Evolutionary conservation across 1,140 invertebrate species (phyloP).

Genomic region (Wasmannia auropunctata): DNA sequence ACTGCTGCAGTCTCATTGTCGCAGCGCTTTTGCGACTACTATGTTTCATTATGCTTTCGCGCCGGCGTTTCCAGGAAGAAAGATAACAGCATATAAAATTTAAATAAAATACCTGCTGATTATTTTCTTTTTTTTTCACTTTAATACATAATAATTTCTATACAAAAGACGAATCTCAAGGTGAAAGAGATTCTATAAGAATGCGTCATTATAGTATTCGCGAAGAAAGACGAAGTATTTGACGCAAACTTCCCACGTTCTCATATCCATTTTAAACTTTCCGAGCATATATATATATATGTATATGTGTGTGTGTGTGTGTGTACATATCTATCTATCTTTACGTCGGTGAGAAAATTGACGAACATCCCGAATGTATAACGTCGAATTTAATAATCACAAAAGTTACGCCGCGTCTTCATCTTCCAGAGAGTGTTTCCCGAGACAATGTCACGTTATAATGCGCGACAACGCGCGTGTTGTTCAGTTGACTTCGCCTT

Average conservation of each 20-base stretch:
- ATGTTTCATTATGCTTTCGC: not conserved
- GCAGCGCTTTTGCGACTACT: not conserved
- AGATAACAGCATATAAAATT: not conserved
- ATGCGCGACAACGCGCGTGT: not conserved
- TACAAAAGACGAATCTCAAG: not conserved
- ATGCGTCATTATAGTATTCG: not conserved
- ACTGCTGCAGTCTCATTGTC: not conserved
- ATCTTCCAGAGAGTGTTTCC: not conserved
- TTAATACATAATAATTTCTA: not conserved
- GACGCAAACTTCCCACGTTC: not conserved
- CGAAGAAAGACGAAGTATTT: not conserved
- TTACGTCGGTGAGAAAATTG: not conserved
- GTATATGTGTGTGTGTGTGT: too few species aligned
- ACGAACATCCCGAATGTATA: not conserved
- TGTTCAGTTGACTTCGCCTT: not conserved
- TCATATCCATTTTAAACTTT: not conserved
- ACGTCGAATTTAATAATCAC: slow-evolving; percentile 9
- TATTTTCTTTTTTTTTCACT: too few species aligned
- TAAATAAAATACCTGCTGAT: not conserved
- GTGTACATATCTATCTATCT: too few species aligned
- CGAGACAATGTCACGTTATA: not conserved
- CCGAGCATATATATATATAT: too few species aligned
- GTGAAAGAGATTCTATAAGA: too few species aligned
- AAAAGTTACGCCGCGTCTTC: not conserved
- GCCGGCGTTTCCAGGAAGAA: not conserved